Evolutionary conservation across 2,113 vertebrate genomes (phyloP).

Genomic region (Calcarius ornatus): DNA sequence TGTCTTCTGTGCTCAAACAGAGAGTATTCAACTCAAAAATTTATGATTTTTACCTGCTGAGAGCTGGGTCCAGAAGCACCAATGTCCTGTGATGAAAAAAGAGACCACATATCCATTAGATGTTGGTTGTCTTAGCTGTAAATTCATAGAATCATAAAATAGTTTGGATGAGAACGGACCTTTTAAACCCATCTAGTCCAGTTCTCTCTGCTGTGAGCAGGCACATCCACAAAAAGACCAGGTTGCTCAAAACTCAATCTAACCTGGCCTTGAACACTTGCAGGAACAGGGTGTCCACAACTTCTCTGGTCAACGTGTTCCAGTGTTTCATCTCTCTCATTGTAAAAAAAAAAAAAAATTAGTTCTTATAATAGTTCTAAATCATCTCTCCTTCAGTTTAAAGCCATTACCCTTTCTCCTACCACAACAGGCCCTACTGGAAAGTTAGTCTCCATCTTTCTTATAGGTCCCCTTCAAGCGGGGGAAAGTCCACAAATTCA

Average conservation of each 20-base stretch:
- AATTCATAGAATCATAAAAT: background rate
- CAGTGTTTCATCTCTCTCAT: background rate
- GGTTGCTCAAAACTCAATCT: background rate
- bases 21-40: background rate
- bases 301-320: background rate
- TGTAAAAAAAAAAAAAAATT: background rate
- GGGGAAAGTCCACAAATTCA: background rate
- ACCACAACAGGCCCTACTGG: background rate
- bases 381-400: background rate
- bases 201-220: background rate
- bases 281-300: background rate
- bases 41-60: background rate
- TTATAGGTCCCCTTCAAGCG: background rate
- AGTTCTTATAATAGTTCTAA: background rate
- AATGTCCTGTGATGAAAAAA: background rate
- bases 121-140: background rate
- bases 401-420: background rate
- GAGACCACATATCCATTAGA: background rate
- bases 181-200: background rate
- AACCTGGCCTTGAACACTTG: background rate
- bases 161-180: background rate
- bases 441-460: background rate
- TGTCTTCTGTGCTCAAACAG: background rate
- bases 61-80: background rate
- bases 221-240: background rate